phyloP scores from a whole-genome alignment of 2,113 vertebrate genomes.

The Ranitomeya imitator region DNA sequence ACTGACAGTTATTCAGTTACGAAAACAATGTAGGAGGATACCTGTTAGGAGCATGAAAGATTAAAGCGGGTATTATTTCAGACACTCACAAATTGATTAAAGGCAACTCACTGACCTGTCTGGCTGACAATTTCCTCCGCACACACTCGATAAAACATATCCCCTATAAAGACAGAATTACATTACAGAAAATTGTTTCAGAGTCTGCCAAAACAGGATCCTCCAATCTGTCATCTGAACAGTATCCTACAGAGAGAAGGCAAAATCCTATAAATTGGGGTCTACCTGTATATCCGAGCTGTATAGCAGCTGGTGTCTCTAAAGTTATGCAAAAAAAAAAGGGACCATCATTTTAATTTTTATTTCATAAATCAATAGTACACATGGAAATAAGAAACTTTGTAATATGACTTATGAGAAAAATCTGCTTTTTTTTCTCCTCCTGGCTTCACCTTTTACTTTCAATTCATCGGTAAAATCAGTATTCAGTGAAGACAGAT shows the following conservation, averaged over 20 bases:
- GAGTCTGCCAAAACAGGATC: neutral
- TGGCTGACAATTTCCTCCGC: conserved; percentile 14
- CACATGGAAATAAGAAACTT: too few species aligned
- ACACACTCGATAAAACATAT: neutral
- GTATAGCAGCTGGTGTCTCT: neutral
- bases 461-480: too few species aligned
- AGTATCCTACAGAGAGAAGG: neutral
- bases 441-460: too few species aligned
- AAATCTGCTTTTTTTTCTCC: too few species aligned
- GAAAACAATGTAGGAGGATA: conserved; percentile 46
- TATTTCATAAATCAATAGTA: too few species aligned
- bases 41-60: conserved; percentile 41
- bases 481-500: too few species aligned
- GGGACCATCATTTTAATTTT: too few species aligned
- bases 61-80: conserved; percentile 33
- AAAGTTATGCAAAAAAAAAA: neutral
- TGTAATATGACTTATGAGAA: too few species aligned
- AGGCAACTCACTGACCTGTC: neutral
- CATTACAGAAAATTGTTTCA: neutral
- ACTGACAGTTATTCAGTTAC: conserved; percentile 49
- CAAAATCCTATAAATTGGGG: neutral
- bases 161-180: conserved; percentile 23
- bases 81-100: conserved; percentile 34
- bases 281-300: neutral
- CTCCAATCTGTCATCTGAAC: neutral